phyloP scores from a whole-genome alignment of 2,797 vertebrate species.

The Alosa sapidissima region DNA sequence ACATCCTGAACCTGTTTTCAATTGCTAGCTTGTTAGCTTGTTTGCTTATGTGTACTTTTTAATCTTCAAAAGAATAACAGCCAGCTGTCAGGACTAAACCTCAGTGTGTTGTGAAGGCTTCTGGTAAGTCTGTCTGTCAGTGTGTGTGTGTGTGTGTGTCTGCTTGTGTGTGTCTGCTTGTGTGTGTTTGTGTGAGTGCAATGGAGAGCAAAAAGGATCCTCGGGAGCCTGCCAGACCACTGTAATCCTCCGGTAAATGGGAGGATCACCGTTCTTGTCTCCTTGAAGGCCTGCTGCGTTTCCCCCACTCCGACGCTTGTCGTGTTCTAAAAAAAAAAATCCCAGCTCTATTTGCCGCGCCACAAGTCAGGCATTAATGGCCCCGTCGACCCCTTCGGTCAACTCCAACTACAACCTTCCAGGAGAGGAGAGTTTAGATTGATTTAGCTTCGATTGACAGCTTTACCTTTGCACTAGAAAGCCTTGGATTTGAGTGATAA shows the following conservation, averaged over 20 bases:
- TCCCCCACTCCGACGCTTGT: neutral
- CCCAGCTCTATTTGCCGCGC: neutral
- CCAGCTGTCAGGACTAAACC: neutral
- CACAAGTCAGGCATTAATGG: neutral
- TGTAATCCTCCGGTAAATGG: neutral
- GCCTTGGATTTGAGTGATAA: neutral
- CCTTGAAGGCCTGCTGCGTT: neutral
- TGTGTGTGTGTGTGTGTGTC: neutral
- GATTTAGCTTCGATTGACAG: neutral
- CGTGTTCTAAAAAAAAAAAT: neutral
- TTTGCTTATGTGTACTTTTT: neutral
- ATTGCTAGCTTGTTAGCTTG: neutral
- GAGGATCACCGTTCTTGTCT: neutral
- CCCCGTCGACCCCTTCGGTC: neutral
- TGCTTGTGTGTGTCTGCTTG: neutral
- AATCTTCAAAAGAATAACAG: neutral
- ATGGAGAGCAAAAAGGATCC: neutral
- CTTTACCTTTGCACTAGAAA: neutral
- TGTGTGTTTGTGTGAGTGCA: neutral
- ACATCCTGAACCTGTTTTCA: neutral
- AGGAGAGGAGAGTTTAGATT: neutral
- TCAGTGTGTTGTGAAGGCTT: neutral
- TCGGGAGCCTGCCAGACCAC: neutral
- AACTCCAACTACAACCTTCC: neutral
- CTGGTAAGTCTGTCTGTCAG: neutral